phyloP scores from a whole-genome alignment of 2,113 vertebrate species.

The Nematolebias whitei region DNA sequence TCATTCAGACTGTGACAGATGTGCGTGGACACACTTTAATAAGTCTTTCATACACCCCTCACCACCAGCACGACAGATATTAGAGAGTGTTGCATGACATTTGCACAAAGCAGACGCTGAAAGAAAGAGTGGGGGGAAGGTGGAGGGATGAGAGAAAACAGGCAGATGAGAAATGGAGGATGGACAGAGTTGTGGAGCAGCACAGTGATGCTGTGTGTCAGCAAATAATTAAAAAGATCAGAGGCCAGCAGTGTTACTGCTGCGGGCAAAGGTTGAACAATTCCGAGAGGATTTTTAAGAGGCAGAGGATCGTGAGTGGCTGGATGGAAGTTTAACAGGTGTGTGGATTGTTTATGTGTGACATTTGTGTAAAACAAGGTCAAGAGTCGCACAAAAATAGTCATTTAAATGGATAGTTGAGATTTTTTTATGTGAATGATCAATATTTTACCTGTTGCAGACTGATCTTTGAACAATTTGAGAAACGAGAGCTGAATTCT shows the following conservation, averaged over 20 bases:
- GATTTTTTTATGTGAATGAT: too few relatives aligned
- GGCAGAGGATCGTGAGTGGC: neutral
- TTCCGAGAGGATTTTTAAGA: constrained; percentile 13
- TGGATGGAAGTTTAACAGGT: constrained; percentile 6
- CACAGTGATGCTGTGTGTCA: constrained; percentile 28
- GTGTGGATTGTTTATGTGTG: too few relatives aligned
- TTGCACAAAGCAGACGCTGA: constrained; percentile 65
- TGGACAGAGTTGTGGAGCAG: constrained; percentile 33
- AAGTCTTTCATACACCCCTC: constrained; percentile 57
- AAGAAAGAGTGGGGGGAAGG: neutral
- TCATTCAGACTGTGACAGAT: constrained; percentile 38
- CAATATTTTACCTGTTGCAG: too few relatives aligned
- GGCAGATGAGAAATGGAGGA: constrained; percentile 35
- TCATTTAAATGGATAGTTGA: too few relatives aligned
- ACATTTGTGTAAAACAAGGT: neutral
- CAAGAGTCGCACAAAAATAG: neutral
- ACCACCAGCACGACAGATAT: constrained; percentile 53
- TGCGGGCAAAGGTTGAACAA: constrained; percentile 1
- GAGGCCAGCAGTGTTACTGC: constrained; percentile 25
- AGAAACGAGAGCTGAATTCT: too few relatives aligned
- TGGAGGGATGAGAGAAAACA: constrained; percentile 1
- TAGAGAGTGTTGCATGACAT: constrained; percentile 73
- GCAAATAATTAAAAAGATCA: constrained; percentile 55
- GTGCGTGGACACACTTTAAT: constrained; percentile 53
- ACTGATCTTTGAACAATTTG: too few relatives aligned